phyloP scores from a whole-genome alignment of 2,113 vertebrate species.

The Clarias gariepinus region DNA sequence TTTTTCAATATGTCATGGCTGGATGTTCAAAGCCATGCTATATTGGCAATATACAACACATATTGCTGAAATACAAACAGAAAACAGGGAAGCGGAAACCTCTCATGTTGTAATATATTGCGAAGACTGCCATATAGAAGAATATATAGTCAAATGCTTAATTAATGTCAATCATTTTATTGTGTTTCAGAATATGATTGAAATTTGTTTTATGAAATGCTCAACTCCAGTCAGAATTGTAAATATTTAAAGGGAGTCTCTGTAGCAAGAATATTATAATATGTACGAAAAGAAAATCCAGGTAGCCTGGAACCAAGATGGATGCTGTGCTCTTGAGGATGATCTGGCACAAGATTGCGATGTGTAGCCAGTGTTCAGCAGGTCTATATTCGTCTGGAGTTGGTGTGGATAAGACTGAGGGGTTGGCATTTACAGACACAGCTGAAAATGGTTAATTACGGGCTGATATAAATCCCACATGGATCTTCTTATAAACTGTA shows the following conservation, averaged over 20 bases:
- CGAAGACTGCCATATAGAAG: neutral
- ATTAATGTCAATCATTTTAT: neutral
- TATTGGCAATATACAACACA: constrained; percentile 19
- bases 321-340: neutral
- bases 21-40: neutral
- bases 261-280: constrained; percentile 8
- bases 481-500: constrained; percentile 18
- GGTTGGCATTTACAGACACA: constrained; percentile 29
- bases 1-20: constrained; percentile 6
- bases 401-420: constrained; percentile 34
- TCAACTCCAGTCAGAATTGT: neutral
- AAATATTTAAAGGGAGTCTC: neutral
- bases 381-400: neutral
- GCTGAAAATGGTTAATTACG: constrained; percentile 48
- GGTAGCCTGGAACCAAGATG: neutral
- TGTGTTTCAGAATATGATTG: neutral
- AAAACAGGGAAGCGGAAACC: neutral
- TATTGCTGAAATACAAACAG: constrained; percentile 15
- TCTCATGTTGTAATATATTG: constrained; percentile 1
- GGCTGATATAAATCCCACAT: constrained; percentile 36
- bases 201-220: neutral
- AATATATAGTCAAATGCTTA: neutral
- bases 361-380: constrained; percentile 1
- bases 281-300: neutral
- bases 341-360: constrained; percentile 18